Conservation (phyloP, 2,888 invertebrate species). For the Orgyia antiqua region DNA sequence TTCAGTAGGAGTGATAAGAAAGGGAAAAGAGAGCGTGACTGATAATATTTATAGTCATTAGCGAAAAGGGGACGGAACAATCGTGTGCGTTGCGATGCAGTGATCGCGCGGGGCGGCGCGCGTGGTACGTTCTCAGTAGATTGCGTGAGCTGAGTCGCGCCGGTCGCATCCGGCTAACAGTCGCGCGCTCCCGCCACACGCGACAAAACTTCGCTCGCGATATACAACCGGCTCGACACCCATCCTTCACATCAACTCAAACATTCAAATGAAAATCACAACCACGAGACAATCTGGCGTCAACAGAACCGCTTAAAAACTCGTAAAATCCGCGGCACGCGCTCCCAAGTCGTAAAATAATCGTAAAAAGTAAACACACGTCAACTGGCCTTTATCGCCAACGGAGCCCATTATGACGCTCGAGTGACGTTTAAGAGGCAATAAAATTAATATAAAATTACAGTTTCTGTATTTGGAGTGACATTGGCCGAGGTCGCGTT, state of each 20-base stretch:
- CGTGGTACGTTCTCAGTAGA: conserved; percentile 78
- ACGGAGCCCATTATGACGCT: conserved; percentile 75
- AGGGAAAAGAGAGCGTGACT: conserved; percentile 70
- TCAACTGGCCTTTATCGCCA: conserved; percentile 73
- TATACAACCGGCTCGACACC: conserved; percentile 32
- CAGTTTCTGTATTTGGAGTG: conserved; percentile 63
- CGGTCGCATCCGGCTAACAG: conserved; percentile 63
- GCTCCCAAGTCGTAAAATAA: conserved; percentile 74
- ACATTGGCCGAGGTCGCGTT: conserved; percentile 73
- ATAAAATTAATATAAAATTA: conserved; percentile 73
- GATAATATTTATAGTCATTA: conserved; percentile 77
- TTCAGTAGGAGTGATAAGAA: conserved; percentile 64
- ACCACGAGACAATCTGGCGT: conserved; percentile 50
- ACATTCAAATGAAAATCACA: conserved; percentile 31
- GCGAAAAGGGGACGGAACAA: conserved; percentile 78
- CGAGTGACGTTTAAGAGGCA: conserved; percentile 76
- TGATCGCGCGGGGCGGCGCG: conserved; percentile 80
- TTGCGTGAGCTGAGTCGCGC: conserved; percentile 82
- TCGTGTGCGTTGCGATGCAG: conserved; percentile 56
- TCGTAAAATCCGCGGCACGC: conserved; percentile 75
- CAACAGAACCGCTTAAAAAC: conserved; percentile 65
- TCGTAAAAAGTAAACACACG: conserved; percentile 78
- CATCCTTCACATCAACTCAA: conserved; percentile 41
- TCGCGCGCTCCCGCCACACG: conserved; percentile 59
- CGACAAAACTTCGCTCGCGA: conserved; percentile 71